These are phyloP conservation scores for Cyanoliseus patagonus DNA, from an alignment of 2,113 vertebrate species.

Conservation along the genomic window DNA sequence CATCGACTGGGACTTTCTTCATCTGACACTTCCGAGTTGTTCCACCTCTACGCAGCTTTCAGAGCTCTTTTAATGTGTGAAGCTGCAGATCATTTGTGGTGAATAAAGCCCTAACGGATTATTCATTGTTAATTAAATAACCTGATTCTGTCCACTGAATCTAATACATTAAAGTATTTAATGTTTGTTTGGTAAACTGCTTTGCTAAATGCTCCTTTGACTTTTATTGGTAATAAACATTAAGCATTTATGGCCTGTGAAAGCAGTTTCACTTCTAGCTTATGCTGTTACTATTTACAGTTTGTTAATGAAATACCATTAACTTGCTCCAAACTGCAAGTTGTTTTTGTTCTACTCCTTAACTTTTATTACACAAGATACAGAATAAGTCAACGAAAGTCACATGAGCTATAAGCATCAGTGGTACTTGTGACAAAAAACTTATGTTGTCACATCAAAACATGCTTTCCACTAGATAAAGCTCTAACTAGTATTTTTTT, in stretches of 20 bases:
- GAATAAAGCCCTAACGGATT: slow-evolving; percentile 73
- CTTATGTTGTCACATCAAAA: neutral
- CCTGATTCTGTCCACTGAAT: slow-evolving; percentile 78
- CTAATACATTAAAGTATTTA: slow-evolving; percentile 81
- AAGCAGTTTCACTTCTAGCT: slow-evolving; percentile 74
- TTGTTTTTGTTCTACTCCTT: slow-evolving; percentile 75
- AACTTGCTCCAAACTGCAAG: slow-evolving; percentile 72
- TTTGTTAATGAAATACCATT: slow-evolving; percentile 80
- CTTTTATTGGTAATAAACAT: slow-evolving; percentile 86
- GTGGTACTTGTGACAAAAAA: neutral
- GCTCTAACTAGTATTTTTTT: neutral
- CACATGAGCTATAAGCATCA: neutral
- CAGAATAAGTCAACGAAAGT: slow-evolving; percentile 60
- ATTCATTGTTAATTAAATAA: slow-evolving; percentile 81
- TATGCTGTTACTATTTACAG: slow-evolving; percentile 81
- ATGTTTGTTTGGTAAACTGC: slow-evolving; percentile 83
- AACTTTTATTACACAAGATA: slow-evolving; percentile 64
- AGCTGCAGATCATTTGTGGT: slow-evolving; percentile 71
- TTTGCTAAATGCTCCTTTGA: slow-evolving; percentile 83
- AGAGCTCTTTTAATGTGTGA: neutral
- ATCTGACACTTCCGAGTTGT: neutral
- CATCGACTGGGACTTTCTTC: neutral
- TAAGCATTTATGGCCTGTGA: slow-evolving; percentile 84
- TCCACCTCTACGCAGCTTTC: neutral
- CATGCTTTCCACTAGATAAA: neutral